Base-by-base conservation (phyloP, 2,113 vertebrate genomes). In the Piliocolobus tephrosceles region DNA sequence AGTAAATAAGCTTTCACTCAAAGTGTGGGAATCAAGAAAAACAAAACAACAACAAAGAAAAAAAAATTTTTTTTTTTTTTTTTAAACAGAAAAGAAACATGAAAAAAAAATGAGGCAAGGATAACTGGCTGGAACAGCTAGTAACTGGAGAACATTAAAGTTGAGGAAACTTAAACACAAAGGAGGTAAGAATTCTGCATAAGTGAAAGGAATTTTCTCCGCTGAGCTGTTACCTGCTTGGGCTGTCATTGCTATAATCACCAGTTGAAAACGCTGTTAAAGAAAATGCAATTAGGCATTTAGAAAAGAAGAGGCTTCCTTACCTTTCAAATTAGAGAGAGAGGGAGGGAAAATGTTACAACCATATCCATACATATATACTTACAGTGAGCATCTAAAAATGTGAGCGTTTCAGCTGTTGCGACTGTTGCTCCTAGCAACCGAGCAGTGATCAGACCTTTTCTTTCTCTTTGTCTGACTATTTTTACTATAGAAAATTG, bases 331-430 rank as follows among this genome's bases (percentile, higher is more conserved):
- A 85, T 90, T 16, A 92, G 68, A 52, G 35, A 40, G 22, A 66
- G 30, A 30, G n/a, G 30, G 22, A 79, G 13, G 52, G 50, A 72
- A 81, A 93, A 90, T 40, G 50, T 52, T 88, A 88, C 64, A 73
- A 85, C 50, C 72, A 43, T 57, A 57, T 88, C 79, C 85, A 25
- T 45, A 70, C 32, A 43, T n/a, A 70, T 58, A 58, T 95, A 99
- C 99, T 99, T 98, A 99, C 99, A 99, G 82, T 99, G 99, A 85
- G 99, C 99, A 90, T 99, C 99, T 91, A 99, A 98, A 98, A 99
- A 99, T 64, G 99, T 99, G 84, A 99, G 99, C 0, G 99, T 99
- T 95, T 99, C 99, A 58, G 99, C 99, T 10, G 99, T 99, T 93
- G 99, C 99, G 68, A 99, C 99, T 0, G 99, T 98, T 87, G 99